Evolutionary conservation across 2,797 vertebrate species (phyloP), one percentile per base, ranked within the genome.

Genomic region (Apogon hyalosoma): DNA sequence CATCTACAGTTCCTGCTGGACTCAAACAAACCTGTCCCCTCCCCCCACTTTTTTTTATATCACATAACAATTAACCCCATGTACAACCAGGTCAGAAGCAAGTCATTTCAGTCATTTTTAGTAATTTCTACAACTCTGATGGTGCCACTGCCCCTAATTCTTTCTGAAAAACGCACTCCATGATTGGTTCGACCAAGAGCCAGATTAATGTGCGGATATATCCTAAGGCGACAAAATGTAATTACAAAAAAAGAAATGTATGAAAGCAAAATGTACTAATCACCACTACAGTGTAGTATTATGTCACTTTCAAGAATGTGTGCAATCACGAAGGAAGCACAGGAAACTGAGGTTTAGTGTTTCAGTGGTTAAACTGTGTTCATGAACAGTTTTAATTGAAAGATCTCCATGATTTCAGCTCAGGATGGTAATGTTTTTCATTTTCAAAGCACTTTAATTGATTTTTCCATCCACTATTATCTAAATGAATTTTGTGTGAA

Each of bases 41-140:
- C 40, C 21, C 40, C 18, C 6, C 21, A 40, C 15, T n/a, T 55
- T 41, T 21, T 86, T 84, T 78, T 69, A 76, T 57, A 85, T 82
- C 81, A 84, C 87, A 85, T 85, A 77, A 87, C 87, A 94, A 94
- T 93, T 93, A 94, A 94, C 92, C 91, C 79, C 54, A 54, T 69
- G 79, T 64, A 67, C 62, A 74, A 24, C 40, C 31, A 64, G 90
- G 88, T 89, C 88, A 85, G 69, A 54, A 72, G 49, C 14, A 73
- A 88, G 79, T 83, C 65, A 80, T 71, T 86, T 84, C 65, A 59
- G 70, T 72, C 66, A 63, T 80, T 83, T 87, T 82, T 77, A 73
- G 63, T 80, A 39, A 79, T 90, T 88, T 83, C 79, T 63, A 57
- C 79, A 80, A 79, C 71, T 86, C 62, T 75, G 86, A 86, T 87